A percentile compares a stretch with the other conserved stretches of the same genome.
These are phyloP conservation scores for Caenorhabditis sp. DNA, from an alignment of 2,888 invertebrate species.

Conservation along the genomic window DNA sequence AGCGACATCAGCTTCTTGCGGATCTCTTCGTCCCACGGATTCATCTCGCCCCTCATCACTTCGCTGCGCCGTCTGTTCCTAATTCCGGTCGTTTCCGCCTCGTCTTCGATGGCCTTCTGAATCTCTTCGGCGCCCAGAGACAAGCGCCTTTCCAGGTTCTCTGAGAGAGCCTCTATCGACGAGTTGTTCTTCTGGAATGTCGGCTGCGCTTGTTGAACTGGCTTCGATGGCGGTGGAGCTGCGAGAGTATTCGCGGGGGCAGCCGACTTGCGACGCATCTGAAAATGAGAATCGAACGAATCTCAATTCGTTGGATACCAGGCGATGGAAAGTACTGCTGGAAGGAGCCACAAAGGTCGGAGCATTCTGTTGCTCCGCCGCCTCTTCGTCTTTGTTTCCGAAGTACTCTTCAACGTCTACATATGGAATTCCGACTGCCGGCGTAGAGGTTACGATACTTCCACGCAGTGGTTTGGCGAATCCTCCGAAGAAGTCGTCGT, in stretches of 20 bases:
- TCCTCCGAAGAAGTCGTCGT: slow-evolving; percentile 16
- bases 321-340: slow-evolving; percentile 12
- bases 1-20: slow-evolving; percentile 84
- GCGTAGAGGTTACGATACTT: slow-evolving; percentile 44
- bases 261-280: slow-evolving; percentile 30
- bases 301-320: too few species aligned
- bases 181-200: too few species aligned
- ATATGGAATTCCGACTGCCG: slow-evolving; percentile 30
- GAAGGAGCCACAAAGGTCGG: slow-evolving; percentile 20
- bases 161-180: slow-evolving; percentile 38
- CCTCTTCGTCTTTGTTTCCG: slow-evolving; percentile 25
- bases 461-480: neutral
- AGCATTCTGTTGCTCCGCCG: neutral
- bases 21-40: slow-evolving; percentile 88
- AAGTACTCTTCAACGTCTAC: slow-evolving; percentile 40
- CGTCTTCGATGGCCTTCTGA: slow-evolving; percentile 5
- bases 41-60: slow-evolving; percentile 80
- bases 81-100: slow-evolving; percentile 37
- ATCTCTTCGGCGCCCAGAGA: slow-evolving; percentile 47
- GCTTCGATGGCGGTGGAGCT: neutral
- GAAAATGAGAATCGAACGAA: too few species aligned
- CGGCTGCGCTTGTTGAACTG: neutral
- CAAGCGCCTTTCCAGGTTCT: slow-evolving; percentile 38
- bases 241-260: neutral
- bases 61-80: slow-evolving; percentile 53